Evolutionary conservation across 2,113 vertebrate genomes (phyloP), one percentile per base, ranked within the genome.

Genomic region (Cryptomyrus ogoouensis): DNA sequence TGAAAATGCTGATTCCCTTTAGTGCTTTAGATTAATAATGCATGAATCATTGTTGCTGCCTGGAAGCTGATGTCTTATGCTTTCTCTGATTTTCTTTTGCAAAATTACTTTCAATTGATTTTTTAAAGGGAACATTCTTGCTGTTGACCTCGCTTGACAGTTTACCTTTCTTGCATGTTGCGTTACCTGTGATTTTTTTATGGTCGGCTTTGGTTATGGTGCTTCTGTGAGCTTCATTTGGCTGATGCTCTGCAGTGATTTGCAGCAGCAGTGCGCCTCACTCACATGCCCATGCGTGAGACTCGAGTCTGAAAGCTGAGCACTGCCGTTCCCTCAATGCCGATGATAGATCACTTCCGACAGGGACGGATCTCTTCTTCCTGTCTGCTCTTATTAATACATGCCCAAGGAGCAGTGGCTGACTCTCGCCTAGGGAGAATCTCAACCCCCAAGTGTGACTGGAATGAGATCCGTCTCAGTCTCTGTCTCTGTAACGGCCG

Each of bases 1-100:
- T 56, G 46, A 31, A 58, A 58, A 35, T 56, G 52, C 52, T 56
- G 53, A 58, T 35, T 35, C 49, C 19, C 19, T 50, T 86, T 86
- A 87, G 49, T 50, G 47, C 19, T 86, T 21, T 49, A 42, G 52
- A 88, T 88, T 88, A 88, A 88, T 87, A 87, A 87, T 87, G 46
- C 46, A 87, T 88, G 87, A 88, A 17, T 56, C 52, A 42, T 88
- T 31, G 87, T 58, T 88, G 52, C 31, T 42, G 87, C 87, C 50
- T 56, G 87, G 52, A 58, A 58, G 87, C 19, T 66, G 35, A 66
- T 62, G 31, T 88, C 31, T 66, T 66, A n/a, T 1, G 46, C 47
- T 49, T 86, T 49, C 83, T 27, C 24, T 49, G 47, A 86, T 50
- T 86, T 50, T 27, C 83, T 21, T 86, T 50, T 5, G n/a, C 44